Percentiles rank a stretch among this genome's conserved stretches.
Conservation (phyloP, 2,888 invertebrate species). For the Ennomos quercinarius region DNA sequence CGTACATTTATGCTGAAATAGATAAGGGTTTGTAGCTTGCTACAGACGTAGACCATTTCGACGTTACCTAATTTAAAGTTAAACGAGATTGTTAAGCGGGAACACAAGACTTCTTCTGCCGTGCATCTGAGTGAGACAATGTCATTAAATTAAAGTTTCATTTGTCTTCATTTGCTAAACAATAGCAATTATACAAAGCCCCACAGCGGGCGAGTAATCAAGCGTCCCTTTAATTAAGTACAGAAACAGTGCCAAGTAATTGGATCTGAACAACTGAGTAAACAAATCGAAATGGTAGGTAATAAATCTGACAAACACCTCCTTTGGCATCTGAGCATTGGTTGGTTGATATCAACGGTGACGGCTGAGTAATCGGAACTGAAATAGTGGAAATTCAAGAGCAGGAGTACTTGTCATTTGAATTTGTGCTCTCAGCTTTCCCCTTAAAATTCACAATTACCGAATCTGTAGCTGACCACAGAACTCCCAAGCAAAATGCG, state of each 20-base stretch:
- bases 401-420: conserved; percentile 17
- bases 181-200: conserved; percentile 86
- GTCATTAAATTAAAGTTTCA: conserved; percentile 86
- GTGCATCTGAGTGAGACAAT: conserved; percentile 80
- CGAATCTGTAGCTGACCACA: conserved; percentile 20
- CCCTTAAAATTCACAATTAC: conserved; percentile 23
- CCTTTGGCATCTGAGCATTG: conserved; percentile 63
- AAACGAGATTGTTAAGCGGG: conserved; percentile 63
- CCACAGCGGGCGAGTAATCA: conserved; percentile 85
- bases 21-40: conserved; percentile 9
- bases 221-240: conserved; percentile 86
- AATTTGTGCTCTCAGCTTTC: conserved; percentile 19
- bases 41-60: conserved; percentile 10
- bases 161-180: conserved; percentile 86
- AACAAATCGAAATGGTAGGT: conserved; percentile 85
- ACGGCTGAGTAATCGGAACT: conserved; percentile 29
- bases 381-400: conserved; percentile 10
- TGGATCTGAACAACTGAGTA: conserved; percentile 85
- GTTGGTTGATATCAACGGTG: conserved; percentile 40
- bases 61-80: conserved; percentile 65
- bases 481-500: conserved; percentile 29
- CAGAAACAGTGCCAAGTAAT: conserved; percentile 86
- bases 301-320: conserved; percentile 84
- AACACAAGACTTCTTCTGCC: conserved; percentile 68
- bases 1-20: conserved; percentile 7